Percentiles rank a stretch among this genome's conserved stretches.
phyloP scores from a whole-genome alignment of 2,797 vertebrate genomes.

The Denticeps clupeoides region DNA sequence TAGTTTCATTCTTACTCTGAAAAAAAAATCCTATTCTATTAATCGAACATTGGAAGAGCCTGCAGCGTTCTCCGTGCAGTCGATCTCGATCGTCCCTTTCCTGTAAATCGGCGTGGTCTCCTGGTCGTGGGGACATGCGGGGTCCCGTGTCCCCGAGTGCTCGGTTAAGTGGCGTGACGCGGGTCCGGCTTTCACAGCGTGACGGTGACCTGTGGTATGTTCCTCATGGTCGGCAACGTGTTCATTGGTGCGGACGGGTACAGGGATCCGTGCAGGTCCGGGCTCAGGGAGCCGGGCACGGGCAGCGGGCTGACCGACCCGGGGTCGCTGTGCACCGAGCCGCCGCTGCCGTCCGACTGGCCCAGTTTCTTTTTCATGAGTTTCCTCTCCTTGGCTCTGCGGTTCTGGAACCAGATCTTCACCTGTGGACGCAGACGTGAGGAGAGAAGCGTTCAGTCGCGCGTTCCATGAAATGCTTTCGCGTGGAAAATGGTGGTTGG shows the following conservation, averaged over 20 bases:
- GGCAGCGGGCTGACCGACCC: constrained; percentile 80
- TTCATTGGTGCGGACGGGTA: constrained; percentile 69
- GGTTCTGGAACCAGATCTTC: constrained; percentile 96
- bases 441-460: no score
- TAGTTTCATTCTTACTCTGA: no score
- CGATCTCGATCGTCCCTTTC: constrained; percentile 34
- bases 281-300: constrained; percentile 68
- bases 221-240: constrained; percentile 76
- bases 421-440: no score
- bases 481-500: not conserved
- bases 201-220: constrained; percentile 75
- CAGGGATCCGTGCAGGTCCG: constrained; percentile 69
- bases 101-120: constrained; percentile 38
- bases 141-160: constrained; percentile 61
- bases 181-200: constrained; percentile 56
- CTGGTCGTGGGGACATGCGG: no score
- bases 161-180: constrained; percentile 53
- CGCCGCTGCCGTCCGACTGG: constrained; percentile 78
- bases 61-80: constrained; percentile 51
- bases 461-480: not conserved
- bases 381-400: constrained; percentile 85
- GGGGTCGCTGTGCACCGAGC: constrained; percentile 82
- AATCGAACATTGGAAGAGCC: constrained; percentile 63
- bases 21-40: constrained; percentile 64
- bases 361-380: constrained; percentile 89